Base-by-base conservation (phyloP, 2,888 invertebrate genomes). In the Biston betularia region DNA sequence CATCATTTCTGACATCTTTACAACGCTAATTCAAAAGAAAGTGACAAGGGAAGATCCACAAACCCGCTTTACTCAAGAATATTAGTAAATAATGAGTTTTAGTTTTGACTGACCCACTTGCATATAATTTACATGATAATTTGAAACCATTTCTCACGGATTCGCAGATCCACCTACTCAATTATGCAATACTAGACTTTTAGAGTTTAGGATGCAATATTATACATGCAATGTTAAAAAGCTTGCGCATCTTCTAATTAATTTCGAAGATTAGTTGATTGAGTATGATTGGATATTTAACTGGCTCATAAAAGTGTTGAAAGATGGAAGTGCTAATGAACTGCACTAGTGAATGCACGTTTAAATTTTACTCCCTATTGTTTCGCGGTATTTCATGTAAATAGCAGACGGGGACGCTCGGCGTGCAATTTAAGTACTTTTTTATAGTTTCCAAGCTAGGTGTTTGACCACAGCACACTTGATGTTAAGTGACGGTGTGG, bases 91-190 rank as follows among this genome's bases (percentile, higher is more conserved):
- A 53, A 53, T 58, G 56, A 68, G 58, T 68, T 59, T 56, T 63
- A 58, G 58, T 63, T 59, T 55, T 42, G 49, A n/a, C 12, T 48
- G 63, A 50, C 67, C 63, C 15, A 24, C 55, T 68, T 68, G 34
- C 67, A 68, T 68, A 50, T 46, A 59, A 48, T 66, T 66, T 58
- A 11, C 56, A 66, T 66, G 40, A 55, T 63, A 58, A 66, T 63
- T 44, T 14, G 49, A 44, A 35, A 33, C 12, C 0, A 34, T 42
- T 67, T 67, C 67, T 44, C 67, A 67, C 67, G 67, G 58, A 63
- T 63, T 67, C 9, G 58, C 62, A 67, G 66, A 63, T 40, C 54
- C 58, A 50, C 59, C 63, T 46, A 59, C 48, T 38, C 38, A 45
- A 52, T 65, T 56, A 65, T 57, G 61, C 52, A 65, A 65, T 49